Percentiles rank a stretch among this genome's conserved stretches.
Evolutionary conservation across 2,797 vertebrate species (phyloP).

Genomic region (Zalophus californianus): DNA sequence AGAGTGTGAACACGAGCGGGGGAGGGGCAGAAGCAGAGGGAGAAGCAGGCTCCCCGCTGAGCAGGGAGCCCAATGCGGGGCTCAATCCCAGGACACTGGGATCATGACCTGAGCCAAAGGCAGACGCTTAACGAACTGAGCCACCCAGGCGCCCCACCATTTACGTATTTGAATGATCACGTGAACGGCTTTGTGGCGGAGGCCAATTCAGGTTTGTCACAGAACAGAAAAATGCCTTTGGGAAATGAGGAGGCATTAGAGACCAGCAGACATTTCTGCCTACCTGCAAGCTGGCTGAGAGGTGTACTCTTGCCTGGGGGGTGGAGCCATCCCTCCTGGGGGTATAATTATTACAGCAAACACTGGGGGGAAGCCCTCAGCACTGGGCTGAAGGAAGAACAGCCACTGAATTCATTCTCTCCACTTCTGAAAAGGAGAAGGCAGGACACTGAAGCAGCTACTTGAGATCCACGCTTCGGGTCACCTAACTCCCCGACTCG

Average conservation of each 20-base stretch:
- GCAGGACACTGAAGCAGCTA: neutral
- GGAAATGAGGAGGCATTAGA: neutral
- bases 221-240: conserved; percentile 8
- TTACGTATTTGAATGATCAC: conserved; percentile 35
- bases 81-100: no score
- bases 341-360: neutral
- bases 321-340: neutral
- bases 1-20: no score
- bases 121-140: no score
- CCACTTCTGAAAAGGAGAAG: neutral
- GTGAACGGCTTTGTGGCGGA: neutral
- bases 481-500: neutral
- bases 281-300: neutral
- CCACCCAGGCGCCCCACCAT: neutral
- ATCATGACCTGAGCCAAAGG: no score
- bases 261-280: neutral
- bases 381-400: neutral
- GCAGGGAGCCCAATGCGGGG: no score
- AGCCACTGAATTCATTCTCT: neutral
- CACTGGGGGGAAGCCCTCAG: neutral
- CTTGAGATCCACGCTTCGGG: neutral
- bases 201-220: neutral
- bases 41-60: no score
- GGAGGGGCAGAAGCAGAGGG: no score
- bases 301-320: neutral